Conservation (phyloP, 2,113 vertebrate species). For the Monopterus albus region DNA sequence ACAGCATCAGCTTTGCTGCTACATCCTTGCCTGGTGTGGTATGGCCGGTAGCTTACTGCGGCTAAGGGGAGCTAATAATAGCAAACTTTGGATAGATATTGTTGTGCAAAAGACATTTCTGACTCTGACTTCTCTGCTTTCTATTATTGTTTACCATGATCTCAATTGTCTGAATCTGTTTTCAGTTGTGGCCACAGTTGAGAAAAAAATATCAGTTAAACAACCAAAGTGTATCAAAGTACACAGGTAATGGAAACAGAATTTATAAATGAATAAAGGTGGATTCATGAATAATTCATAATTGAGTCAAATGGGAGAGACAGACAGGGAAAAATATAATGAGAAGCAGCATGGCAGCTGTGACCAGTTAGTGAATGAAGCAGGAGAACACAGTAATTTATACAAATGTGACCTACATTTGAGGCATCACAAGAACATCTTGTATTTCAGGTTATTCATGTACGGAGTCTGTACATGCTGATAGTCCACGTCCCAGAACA, state of each 20-base stretch:
- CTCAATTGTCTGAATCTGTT: no score
- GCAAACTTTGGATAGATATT: neutral
- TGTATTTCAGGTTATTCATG: slow-evolving; percentile 33
- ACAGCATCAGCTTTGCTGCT: neutral
- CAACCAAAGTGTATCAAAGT: neutral
- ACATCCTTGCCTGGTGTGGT: neutral
- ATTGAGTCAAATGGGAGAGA: neutral
- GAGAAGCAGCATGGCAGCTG: slow-evolving; percentile 50
- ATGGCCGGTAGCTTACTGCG: neutral
- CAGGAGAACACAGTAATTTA: slow-evolving; percentile 22
- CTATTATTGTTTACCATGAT: neutral
- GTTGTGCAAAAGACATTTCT: neutral
- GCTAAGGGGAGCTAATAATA: neutral
- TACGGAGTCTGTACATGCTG: slow-evolving; percentile 49
- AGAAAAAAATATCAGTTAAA: neutral
- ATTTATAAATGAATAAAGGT: neutral
- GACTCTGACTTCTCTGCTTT: neutral
- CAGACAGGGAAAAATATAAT: neutral
- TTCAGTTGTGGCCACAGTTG: no score
- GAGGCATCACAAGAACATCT: slow-evolving; percentile 15
- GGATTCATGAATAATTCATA: neutral
- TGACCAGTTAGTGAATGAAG: slow-evolving; percentile 29
- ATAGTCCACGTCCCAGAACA: slow-evolving; percentile 77
- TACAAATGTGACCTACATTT: slow-evolving; percentile 53
- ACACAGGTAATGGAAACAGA: neutral